Evolutionary conservation across 2,888 invertebrate genomes (phyloP), one percentile per base, ranked within the genome.

Genomic region (Lissocephala sabroskyi): DNA sequence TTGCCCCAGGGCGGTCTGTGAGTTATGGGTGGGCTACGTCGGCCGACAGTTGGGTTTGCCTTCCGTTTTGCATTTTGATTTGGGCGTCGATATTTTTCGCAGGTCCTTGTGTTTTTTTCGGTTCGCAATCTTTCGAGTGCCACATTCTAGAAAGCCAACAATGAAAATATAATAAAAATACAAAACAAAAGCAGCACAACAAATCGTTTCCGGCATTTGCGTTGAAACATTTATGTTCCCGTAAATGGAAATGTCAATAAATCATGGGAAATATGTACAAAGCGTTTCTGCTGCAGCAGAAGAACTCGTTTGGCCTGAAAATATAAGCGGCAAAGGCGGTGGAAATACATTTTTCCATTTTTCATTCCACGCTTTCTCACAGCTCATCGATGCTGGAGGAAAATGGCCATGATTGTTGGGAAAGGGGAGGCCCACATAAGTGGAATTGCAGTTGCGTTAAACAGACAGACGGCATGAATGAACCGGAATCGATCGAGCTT

Each of bases 191-290:
- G 37, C 17, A 26, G 39, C 40, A 43, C 52, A 77, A 77, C 77
- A 68, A 79, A 71, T 79, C 74, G 65, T 75, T 76, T 71, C 71
- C 71, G 71, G 77, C 62, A 53, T 68, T 51, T 77, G 59, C 70
- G 65, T 49, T 79, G 71, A 68, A 79, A 77, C 71, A 79, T 71
- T 71, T 71, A 73, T 68, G 58, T 62, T 56, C 62, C 70, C 65
- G 75, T 77, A 76, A 71, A 71, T 71, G 79, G 71, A 65, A 73
- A 71, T 65, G 79, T 79, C 79, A 71, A 71, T 71, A 71, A 71
- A 71, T 71, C 79, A 71, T 65, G 39, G 19, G 9, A 13, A 36
- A 18, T 14, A 44, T 26, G 29, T 56, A 55, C 62, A 70, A 73
- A 49, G 76, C 74, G 67, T 67, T 48, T 26, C 9, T 30, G 28